phyloP scores from a whole-genome alignment of 2,797 vertebrate species.

The Gobionotothen gibberifrons region DNA sequence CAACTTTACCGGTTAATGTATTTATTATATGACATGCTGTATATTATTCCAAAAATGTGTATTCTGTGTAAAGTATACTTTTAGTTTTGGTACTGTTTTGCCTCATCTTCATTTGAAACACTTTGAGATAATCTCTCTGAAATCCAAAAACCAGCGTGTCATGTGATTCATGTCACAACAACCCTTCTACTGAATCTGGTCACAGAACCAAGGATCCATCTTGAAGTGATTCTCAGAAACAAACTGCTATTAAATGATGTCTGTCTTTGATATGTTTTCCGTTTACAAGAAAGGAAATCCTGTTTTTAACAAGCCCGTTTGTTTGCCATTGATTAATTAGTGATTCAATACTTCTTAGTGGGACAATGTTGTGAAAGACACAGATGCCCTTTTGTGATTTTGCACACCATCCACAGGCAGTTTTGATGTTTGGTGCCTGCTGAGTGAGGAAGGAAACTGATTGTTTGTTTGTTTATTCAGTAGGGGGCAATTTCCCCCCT shows the following conservation, averaged over 20 bases:
- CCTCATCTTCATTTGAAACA: neutral
- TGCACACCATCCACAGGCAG: constrained; percentile 27
- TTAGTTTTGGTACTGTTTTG: neutral
- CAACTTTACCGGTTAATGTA: no score
- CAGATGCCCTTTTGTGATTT: constrained; percentile 36
- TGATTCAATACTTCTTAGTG: neutral
- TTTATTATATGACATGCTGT: no score
- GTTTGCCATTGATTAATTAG: constrained; percentile 18
- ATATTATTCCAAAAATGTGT: no score
- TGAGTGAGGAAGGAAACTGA: constrained; percentile 70
- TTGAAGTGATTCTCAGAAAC: constrained; percentile 4
- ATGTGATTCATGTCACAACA: no score
- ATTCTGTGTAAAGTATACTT: neutral
- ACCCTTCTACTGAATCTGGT: neutral
- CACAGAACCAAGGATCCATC: neutral
- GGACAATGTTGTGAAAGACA: constrained; percentile 3
- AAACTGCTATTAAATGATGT: neutral
- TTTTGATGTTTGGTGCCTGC: constrained; percentile 70
- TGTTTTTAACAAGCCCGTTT: constrained; percentile 9
- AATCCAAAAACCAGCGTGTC: no score
- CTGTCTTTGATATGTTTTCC: neutral
- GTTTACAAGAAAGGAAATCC: constrained; percentile 4
- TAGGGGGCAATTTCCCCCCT: constrained; percentile 72
- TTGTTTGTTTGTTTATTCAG: constrained; percentile 82
- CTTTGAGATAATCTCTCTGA: no score